phyloP scores from a whole-genome alignment of 2,797 vertebrate species.

The Jordanella pulchra region DNA sequence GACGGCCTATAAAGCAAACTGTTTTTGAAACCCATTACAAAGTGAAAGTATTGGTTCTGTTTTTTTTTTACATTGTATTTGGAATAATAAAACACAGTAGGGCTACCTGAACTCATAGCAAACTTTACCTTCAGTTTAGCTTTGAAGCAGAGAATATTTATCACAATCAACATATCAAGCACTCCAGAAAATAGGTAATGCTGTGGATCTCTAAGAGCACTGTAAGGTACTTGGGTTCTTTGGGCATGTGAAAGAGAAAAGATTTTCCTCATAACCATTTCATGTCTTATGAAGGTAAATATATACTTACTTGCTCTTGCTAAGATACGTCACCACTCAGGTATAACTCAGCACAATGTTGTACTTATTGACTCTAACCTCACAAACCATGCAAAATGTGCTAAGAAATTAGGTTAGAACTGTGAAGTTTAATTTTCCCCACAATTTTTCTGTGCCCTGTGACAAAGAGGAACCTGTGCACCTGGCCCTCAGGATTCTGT shows the following conservation, averaged over 20 bases:
- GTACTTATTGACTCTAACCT: not conserved
- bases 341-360: not conserved
- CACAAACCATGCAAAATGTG: not conserved
- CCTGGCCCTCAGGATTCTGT: too few species aligned
- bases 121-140: conserved; percentile 67
- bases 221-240: too few species aligned
- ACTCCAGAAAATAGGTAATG: conserved; percentile 22
- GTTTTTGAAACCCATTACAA: conserved; percentile 45
- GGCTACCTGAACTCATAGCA: conserved; percentile 51
- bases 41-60: conserved; percentile 25
- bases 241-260: not conserved
- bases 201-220: too few species aligned
- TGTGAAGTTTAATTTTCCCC: too few species aligned
- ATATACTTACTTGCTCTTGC: not conserved
- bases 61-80: conserved; percentile 44
- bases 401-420: too few species aligned
- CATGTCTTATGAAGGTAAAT: not conserved
- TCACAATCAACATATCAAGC: conserved; percentile 63
- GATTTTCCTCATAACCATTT: not conserved
- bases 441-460: too few species aligned
- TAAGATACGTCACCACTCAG: not conserved
- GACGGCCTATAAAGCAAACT: conserved; percentile 47
- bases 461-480: too few species aligned
- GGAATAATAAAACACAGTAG: conserved; percentile 37
- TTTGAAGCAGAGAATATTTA: conserved; percentile 62